Evolutionary conservation across 2,888 invertebrate genomes (phyloP), one percentile per base, ranked within the genome.

Genomic region (Tromatobia lineatoria): DNA sequence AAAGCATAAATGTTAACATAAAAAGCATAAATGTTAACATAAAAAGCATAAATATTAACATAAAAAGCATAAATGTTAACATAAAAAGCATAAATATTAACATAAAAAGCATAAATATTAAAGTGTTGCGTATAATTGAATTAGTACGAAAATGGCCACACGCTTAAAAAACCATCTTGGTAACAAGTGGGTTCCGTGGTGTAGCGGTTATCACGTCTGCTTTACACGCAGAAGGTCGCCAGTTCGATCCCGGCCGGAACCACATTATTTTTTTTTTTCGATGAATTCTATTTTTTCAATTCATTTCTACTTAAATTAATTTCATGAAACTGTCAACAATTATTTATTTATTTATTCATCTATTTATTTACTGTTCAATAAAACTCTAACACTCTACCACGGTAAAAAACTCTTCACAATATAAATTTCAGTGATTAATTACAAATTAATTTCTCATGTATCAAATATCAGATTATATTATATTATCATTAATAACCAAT

Each of bases 191-290:
- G 91, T 91, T 91, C 91, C 91, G 91, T 91, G 88, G 91, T 91
- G 91, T 91, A 91, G 91, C 89, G 91, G 91, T 91, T 90, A 91
- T 91, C 91, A 91, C 91, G 90, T 91, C 90, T 91, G 91, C 91
- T 91, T 91, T 91, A 91, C 91, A 91, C 91, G 91, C 91, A 91
- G 91, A 91, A 91, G 91, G 91, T 89, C 91, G 91, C 90, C 91
- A 88, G 91, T 91, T 91, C 91, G 91, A 91, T 91, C 91, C 91
- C 89, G 91, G 91, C 89, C 91, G 91, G 91, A 91, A 89, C 89
- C 91, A 90, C 67, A 70, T 85, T 79, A 85, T 83, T 82, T 87
- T 89, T 82, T 87, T 89, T 86, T 45, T 71, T 20, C 8, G n/a
- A n/a, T n/a, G n/a, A n/a, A n/a, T n/a, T n/a, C n/a, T n/a, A n/a